Evolutionary conservation across 2,113 vertebrate species (phyloP), one percentile per base, ranked within the genome.

Genomic region (Felis chaus): DNA sequence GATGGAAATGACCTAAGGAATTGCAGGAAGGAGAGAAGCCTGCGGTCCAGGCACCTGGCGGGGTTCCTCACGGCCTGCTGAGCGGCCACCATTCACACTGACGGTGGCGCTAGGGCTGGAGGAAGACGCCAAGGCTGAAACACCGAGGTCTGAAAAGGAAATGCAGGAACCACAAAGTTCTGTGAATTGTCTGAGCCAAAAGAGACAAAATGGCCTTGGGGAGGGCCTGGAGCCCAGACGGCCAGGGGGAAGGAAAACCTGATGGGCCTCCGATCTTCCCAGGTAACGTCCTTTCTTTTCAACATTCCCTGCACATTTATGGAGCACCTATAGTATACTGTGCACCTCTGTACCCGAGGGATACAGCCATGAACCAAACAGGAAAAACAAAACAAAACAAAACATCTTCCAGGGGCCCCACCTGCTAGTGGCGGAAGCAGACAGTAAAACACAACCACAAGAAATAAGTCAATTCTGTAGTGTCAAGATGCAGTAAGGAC

Each of bases 1-100:
- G 79, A 41, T 96, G 97, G 97, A 97, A 97, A 53, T 97, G 97
- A 94, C 95, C 83, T 85, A 91, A 96, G 95, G 97, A 53, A 48
- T 53, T 97, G 84, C 74, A 66, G 95, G 89, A 50, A 23, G 92
- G 73, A 55, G 91, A n/a, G 84, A 65, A 36, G 71, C 79, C 71
- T 25, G 53, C 4, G 39, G n/a, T 15, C 81, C 63, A n/a, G 57
- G 92, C 74, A 18, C n/a, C 95, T 65, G 76, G 86, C 7, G 39
- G 36, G 36, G 27, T 3, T 55, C 86, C 63, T 4, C 6, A 7
- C 55, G 31, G 92, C 65, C 25, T 11, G 57, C 14, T 2, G 41
- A n/a, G 12, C 15, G 1, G 48, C 50, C 3, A 0, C 39, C 55
- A 10, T 19, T 89, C 61, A 50, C 27, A 53, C 16, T 36, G 1